A percentile compares a stretch with the other conserved stretches of the same genome.
Evolutionary conservation across 2,888 invertebrate species (phyloP).

Genomic region (Gisinianus flammeolus): DNA sequence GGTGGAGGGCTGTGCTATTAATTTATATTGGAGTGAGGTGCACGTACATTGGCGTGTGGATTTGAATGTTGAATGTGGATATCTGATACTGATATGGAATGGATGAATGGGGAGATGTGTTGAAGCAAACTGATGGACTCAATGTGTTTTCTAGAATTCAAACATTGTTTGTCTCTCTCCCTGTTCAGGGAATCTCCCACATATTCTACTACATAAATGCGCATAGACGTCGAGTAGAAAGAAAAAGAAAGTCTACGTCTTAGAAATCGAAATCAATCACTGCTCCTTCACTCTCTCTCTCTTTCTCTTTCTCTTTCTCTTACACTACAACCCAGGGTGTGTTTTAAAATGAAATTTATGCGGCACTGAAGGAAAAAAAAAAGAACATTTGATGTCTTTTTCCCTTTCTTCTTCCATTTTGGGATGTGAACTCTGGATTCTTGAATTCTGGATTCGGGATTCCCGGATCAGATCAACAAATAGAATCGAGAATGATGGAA

Average conservation of each 20-base stretch:
- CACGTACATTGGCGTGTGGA: neutral
- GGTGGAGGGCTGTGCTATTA: no score
- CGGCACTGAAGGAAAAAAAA: neutral
- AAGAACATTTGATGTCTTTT: neutral
- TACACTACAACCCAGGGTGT: neutral
- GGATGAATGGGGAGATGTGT: neutral
- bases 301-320: no score
- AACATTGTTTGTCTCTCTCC: constrained; percentile 13
- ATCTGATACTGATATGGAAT: neutral
- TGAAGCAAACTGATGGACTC: neutral
- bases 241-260: neutral
- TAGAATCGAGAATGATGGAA: no score
- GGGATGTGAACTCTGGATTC: no score
- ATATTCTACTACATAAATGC: neutral
- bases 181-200: neutral
- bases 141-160: neutral
- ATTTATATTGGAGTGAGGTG: no score
- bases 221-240: neutral
- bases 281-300: neutral
- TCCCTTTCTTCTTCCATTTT: neutral
- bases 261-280: constrained; percentile 16
- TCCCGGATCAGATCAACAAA: no score
- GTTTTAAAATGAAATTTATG: constrained; percentile 16
- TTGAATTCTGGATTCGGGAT: no score
- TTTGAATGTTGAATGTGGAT: neutral